phyloP scores from a whole-genome alignment of 2,113 vertebrate genomes.

The Hyaena hyaena region DNA sequence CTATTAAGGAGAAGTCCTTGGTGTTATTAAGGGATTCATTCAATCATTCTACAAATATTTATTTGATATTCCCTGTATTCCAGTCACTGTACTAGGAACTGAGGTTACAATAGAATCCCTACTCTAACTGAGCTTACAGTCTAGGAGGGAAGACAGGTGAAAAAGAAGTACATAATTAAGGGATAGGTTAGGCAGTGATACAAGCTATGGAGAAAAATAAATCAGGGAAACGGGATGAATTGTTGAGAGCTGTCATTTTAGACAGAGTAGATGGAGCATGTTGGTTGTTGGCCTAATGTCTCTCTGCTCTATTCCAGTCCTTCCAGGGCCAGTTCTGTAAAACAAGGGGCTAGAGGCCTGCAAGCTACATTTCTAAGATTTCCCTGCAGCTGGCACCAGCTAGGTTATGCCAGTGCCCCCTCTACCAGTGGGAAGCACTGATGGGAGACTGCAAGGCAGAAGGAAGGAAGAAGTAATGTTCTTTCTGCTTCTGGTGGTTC shows the following conservation, averaged over 20 bases:
- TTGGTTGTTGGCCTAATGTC: not conserved
- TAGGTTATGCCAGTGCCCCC: not conserved
- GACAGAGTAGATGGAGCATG: not conserved
- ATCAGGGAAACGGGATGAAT: not conserved
- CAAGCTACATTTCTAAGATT: not conserved
- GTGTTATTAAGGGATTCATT: not conserved
- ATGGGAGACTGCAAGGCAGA: not conserved
- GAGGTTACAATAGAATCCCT: not conserved
- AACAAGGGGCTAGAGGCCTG: not conserved
- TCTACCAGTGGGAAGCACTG: not conserved
- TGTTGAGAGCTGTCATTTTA: not conserved
- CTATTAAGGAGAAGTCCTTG: not conserved
- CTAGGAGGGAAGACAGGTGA: not conserved
- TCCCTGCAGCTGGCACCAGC: not conserved
- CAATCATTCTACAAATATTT: not conserved
- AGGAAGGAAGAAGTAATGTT: not conserved
- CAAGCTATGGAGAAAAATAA: not conserved
- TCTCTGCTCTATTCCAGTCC: not conserved
- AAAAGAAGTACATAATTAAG: not conserved
- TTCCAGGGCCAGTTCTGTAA: not conserved
- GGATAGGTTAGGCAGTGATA: not conserved
- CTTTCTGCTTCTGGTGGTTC: not conserved
- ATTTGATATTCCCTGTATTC: not conserved
- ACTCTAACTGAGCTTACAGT: not conserved
- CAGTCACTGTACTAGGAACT: not conserved